Evolutionary conservation across 2,888 invertebrate species (phyloP), one percentile per base, ranked within the genome.

Genomic region (Andricus curvator): DNA sequence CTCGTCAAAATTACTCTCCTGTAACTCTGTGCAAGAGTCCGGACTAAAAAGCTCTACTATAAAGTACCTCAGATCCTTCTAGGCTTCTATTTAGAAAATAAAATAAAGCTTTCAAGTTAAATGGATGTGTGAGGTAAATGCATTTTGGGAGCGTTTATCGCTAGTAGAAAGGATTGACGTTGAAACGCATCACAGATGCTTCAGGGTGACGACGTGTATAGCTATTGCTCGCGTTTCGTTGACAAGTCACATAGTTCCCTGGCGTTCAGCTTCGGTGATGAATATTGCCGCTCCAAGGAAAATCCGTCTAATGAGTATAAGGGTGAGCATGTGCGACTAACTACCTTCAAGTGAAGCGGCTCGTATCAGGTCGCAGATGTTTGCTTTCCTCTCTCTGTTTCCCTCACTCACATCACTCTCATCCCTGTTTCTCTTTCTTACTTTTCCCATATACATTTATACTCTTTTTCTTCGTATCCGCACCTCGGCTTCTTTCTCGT

Each of bases 251-350:
- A 78, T 83, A 84, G 82, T 83, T 86, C 81, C 81, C 84, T 82
- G 81, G 82, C 85, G 82, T 83, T 78, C 83, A 81, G 68, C 51
- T 79, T 83, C 67, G 80, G 83, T 86, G 87, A 88, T 86, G 87
- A 88, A 87, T 87, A 87, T 87, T 87, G 84, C 84, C 83, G 83
- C 76, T 83, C 80, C 76, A 82, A 82, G 84, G 84, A 81, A 77
- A 82, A 70, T 82, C 79, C 79, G 84, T 83, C 85, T 88, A 88
- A 88, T 84, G 86, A 88, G 87, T 84, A 78, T 79, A 84, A 78
- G 78, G 85, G 81, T 83, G 80, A 80, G 80, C 82, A 83, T 85
- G 85, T 84, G 84, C 83, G 84, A 79, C 84, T 84, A 85, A 84
- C 84, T 83, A 81, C 84, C 84, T 84, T 84, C 81, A 74, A 70